Percentiles rank a stretch among this genome's conserved stretches.
phyloP scores from a whole-genome alignment of 2,888 invertebrate species.

The Nasonia oneida region DNA sequence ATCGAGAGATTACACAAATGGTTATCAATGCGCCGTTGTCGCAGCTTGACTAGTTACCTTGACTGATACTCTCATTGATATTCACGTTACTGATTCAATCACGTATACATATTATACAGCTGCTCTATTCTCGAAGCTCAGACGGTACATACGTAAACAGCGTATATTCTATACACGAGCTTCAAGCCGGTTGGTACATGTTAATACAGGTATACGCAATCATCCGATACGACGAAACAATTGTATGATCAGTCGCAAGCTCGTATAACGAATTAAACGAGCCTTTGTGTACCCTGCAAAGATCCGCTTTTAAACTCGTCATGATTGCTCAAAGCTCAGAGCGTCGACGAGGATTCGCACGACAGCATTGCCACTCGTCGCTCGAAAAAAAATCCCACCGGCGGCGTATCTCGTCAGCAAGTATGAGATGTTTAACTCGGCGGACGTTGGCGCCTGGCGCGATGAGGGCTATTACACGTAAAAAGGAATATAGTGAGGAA shows the following conservation, averaged over 20 bases:
- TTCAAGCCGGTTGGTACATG: too few relatives aligned
- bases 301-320: constrained; percentile 26
- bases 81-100: constrained; percentile 68
- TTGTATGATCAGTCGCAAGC: not conserved
- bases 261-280: not conserved
- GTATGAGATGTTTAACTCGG: not conserved
- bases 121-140: constrained; percentile 64
- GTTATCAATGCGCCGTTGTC: constrained; percentile 67
- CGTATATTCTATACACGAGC: not conserved
- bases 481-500: too few relatives aligned
- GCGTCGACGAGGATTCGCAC: too few relatives aligned
- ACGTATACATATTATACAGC: constrained; percentile 54
- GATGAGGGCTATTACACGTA: too few relatives aligned
- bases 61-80: constrained; percentile 72
- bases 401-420: too few relatives aligned
- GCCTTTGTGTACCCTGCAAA: not conserved
- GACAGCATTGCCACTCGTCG: too few relatives aligned
- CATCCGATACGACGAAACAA: not conserved
- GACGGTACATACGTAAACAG: constrained; percentile 28
- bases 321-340: constrained; percentile 37
- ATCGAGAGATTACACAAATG: constrained; percentile 34
- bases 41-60: constrained; percentile 63
- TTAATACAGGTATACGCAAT: not conserved
- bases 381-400: too few relatives aligned
- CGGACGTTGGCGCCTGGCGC: not conserved